A percentile compares a stretch with the other conserved stretches of the same genome.
Conservation (phyloP, 2,888 invertebrate species). For the Leptothorax acervorum region DNA sequence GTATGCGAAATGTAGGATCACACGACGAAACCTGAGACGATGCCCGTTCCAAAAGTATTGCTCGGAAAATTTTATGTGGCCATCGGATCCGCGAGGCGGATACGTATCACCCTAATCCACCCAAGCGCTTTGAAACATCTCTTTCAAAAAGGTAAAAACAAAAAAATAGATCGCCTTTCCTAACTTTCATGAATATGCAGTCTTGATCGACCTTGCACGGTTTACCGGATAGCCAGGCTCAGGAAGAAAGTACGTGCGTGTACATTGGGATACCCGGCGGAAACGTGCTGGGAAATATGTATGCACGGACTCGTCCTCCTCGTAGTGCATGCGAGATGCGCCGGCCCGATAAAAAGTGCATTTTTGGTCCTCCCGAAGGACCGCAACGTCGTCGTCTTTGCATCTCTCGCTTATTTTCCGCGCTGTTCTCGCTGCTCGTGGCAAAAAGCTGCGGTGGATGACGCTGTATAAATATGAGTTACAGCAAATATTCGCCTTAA, state of each 20-base stretch:
- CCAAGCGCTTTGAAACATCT: slow-evolving; percentile 32
- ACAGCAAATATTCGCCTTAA: slow-evolving; percentile 12
- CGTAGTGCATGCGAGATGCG: slow-evolving; percentile 76
- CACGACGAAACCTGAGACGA: slow-evolving; percentile 29
- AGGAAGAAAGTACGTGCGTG: slow-evolving; percentile 54
- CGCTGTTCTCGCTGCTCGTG: slow-evolving; percentile 24
- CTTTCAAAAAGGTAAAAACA: slow-evolving; percentile 19
- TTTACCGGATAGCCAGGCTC: slow-evolving; percentile 61
- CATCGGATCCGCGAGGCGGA: slow-evolving; percentile 9
- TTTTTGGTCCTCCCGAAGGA: slow-evolving; percentile 70
- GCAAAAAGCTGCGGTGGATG: not conserved
- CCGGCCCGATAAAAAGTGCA: slow-evolving; percentile 77
- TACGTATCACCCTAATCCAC: not conserved
- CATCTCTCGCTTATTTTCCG: slow-evolving; percentile 37
- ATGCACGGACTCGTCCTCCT: slow-evolving; percentile 68
- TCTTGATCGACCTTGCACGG: slow-evolving; percentile 66
- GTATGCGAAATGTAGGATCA: slow-evolving; percentile 21
- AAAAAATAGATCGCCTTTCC: slow-evolving; percentile 50
- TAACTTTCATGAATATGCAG: slow-evolving; percentile 69
- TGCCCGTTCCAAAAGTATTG: slow-evolving; percentile 4
- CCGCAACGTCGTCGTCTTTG: slow-evolving; percentile 38
- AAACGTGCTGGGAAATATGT: slow-evolving; percentile 78
- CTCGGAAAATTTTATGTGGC: slow-evolving; percentile 51
- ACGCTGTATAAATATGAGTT: slow-evolving; percentile 11
- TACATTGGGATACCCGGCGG: slow-evolving; percentile 65